Conservation (phyloP, 1,140 invertebrate species). For the Calephelis nemesis region DNA sequence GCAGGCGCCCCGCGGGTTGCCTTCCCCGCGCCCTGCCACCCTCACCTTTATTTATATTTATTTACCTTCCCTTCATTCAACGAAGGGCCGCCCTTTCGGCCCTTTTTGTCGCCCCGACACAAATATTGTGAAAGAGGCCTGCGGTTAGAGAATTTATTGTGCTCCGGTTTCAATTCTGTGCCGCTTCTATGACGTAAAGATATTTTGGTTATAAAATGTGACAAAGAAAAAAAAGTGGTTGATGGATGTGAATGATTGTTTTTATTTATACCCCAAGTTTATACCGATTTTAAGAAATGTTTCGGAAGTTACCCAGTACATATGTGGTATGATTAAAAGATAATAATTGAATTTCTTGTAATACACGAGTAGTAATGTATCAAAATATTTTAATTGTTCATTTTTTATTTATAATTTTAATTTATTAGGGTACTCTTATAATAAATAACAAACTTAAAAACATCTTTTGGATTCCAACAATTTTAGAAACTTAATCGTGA, state of each 20-base stretch:
- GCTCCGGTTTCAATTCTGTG: conserved; percentile 59
- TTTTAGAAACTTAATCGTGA: too few species aligned
- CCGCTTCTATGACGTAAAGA: conserved; percentile 41
- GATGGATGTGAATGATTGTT: conserved; percentile 3
- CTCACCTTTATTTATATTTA: conserved; percentile 78
- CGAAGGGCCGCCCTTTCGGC: conserved; percentile 75
- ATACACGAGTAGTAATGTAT: too few species aligned
- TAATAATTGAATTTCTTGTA: too few species aligned
- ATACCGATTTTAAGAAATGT: too few species aligned
- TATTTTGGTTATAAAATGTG: conserved; percentile 22
- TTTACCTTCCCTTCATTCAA: conserved; percentile 79
- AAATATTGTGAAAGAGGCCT: conserved; percentile 76
- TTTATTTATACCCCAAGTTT: not conserved
- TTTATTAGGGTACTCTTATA: too few species aligned
- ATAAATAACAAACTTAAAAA: too few species aligned
- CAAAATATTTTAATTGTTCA: too few species aligned
- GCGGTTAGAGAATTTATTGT: conserved; percentile 76
- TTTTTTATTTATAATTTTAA: too few species aligned
- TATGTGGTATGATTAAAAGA: too few species aligned
- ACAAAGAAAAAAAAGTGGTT: conserved; percentile 4
- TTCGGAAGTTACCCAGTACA: too few species aligned
- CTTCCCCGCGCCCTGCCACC: conserved; percentile 47
- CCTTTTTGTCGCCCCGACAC: conserved; percentile 76
- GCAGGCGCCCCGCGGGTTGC: conserved; percentile 68
- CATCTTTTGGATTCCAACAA: too few species aligned